Percentiles rank a stretch among this genome's conserved stretches.
Conservation (phyloP, 2,797 vertebrate genomes). For the Petrocephalus sullivani region DNA sequence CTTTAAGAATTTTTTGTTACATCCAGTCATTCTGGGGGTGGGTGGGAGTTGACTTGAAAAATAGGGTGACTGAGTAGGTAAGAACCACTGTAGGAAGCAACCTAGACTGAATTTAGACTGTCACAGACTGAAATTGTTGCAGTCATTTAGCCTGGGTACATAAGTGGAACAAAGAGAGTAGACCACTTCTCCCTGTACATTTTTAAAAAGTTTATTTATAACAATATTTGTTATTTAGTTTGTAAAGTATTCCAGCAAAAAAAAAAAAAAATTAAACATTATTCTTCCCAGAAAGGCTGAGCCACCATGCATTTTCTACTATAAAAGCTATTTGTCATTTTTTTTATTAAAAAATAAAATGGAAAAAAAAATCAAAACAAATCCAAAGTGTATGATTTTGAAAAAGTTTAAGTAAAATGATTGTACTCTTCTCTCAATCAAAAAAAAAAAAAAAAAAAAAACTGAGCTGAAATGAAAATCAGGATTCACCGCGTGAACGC, state of each 20-base stretch:
- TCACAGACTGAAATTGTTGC: neutral
- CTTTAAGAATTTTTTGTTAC: neutral
- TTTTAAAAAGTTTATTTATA: constrained; percentile 77
- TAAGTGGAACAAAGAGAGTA: constrained; percentile 35
- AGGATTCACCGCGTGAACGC: constrained; percentile 47
- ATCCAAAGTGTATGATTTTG: constrained; percentile 60
- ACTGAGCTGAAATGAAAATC: constrained; percentile 29
- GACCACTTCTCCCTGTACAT: constrained; percentile 39
- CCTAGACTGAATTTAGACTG: neutral
- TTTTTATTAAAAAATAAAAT: constrained; percentile 45
- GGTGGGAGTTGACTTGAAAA: neutral
- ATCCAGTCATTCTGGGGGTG: neutral
- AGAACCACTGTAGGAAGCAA: neutral
- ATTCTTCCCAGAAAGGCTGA: constrained; percentile 62
- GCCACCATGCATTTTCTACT: constrained; percentile 67
- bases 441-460: neutral
- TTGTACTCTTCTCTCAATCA: constrained; percentile 52
- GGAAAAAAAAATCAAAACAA: constrained; percentile 60
- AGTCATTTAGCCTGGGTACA: neutral
- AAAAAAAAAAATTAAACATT: constrained; percentile 71
- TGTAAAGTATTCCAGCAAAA: constrained; percentile 73
- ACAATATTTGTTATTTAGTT: constrained; percentile 72
- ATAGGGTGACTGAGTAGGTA: neutral
- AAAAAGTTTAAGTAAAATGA: constrained; percentile 51
- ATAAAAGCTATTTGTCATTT: constrained; percentile 80